Conservation (phyloP, 1,140 invertebrate species). For the Monomorium pharaonis region DNA sequence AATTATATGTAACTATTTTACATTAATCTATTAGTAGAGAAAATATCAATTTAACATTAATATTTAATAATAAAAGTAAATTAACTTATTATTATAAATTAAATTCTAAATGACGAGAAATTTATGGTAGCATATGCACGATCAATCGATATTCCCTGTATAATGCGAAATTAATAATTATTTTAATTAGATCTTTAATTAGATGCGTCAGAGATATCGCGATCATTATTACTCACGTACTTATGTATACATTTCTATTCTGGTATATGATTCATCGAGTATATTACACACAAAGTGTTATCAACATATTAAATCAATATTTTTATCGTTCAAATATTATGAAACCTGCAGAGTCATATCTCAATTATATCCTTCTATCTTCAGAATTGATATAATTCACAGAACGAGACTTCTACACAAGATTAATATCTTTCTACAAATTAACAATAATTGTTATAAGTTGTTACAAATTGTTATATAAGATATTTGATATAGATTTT, state of each 20-base stretch:
- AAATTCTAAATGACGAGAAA: not conserved
- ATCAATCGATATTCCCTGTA: not conserved
- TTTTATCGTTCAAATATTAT: conserved; percentile 26
- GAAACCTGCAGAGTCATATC: not conserved
- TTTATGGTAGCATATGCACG: not conserved
- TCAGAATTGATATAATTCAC: not conserved
- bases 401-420: not conserved
- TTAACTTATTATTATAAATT: not conserved
- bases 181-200: conserved; percentile 48
- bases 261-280: conserved; percentile 10
- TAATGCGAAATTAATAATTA: not conserved
- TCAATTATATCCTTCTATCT: not conserved
- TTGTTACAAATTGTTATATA: conserved; percentile 6
- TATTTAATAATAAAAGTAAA: not conserved
- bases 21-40: not conserved
- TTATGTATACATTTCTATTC: conserved; percentile 1
- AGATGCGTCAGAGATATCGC: not conserved
- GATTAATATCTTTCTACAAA: conserved; percentile 16
- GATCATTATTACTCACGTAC: not conserved
- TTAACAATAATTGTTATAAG: conserved; percentile 31
- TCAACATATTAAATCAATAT: conserved; percentile 24
- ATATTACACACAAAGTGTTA: conserved; percentile 26
- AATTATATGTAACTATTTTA: conserved; percentile 26
- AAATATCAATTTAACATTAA: not conserved
- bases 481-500: conserved; percentile 68